Percentiles rank a stretch among this genome's conserved stretches.
Evolutionary conservation across 2,797 vertebrate genomes (phyloP).

Genomic region (Sylvia borin): DNA sequence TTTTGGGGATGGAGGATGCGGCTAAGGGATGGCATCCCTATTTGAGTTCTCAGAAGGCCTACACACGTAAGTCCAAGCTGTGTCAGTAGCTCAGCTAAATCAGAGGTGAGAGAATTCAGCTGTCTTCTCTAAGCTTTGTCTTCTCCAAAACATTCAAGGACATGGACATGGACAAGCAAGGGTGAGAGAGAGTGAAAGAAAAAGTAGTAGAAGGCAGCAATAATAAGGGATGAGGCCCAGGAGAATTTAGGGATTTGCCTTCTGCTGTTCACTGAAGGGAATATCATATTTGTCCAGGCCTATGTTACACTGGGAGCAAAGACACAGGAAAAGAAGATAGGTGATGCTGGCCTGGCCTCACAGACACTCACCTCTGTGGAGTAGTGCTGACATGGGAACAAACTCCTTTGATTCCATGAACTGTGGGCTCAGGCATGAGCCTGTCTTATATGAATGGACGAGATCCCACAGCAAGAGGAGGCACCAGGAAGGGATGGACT

Average conservation of each 20-base stretch:
- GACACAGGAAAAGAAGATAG: background rate
- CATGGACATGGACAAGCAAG: background rate
- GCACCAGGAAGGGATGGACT: background rate
- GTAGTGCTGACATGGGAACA: background rate
- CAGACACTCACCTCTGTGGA: background rate
- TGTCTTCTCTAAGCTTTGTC: background rate
- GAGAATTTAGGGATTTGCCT: background rate
- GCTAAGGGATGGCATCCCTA: background rate
- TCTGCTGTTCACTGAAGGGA: background rate
- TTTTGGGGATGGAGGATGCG: background rate
- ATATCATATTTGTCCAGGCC: background rate
- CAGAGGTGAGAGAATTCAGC: background rate
- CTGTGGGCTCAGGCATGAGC: background rate
- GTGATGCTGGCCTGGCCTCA: background rate
- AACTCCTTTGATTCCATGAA: background rate
- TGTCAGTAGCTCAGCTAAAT: background rate
- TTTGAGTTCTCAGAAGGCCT: background rate
- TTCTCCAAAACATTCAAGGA: background rate
- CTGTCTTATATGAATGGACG: fast-evolving
- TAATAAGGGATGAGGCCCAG: background rate
- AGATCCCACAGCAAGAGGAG: background rate
- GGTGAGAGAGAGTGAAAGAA: background rate
- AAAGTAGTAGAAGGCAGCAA: background rate
- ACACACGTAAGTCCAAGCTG: background rate
- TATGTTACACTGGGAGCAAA: background rate